These are phyloP conservation scores for Phengaris alcon DNA, from an alignment of 2,888 invertebrate genomes.

Conservation along the genomic window DNA sequence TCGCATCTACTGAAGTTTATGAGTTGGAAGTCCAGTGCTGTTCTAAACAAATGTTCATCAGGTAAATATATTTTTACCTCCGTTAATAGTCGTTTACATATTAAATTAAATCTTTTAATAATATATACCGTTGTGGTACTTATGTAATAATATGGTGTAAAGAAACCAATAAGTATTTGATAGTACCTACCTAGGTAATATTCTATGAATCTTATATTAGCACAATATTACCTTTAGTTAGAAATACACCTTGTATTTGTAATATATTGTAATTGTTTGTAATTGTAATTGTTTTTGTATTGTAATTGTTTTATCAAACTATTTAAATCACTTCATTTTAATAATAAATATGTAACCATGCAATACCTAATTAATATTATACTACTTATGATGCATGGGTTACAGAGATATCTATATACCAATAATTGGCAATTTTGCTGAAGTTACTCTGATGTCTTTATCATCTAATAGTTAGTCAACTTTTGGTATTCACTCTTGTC, in stretches of 20 bases:
- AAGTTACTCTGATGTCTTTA: slow-evolving; percentile 12
- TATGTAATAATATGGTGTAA: background rate
- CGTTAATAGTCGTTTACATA: background rate
- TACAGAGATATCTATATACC: background rate
- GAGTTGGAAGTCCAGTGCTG: slow-evolving; percentile 79
- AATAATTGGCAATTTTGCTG: background rate
- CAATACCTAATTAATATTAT: background rate
- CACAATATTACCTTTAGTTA: too few species aligned
- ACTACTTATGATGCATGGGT: background rate
- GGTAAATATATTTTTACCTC: background rate
- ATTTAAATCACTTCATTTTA: too few species aligned
- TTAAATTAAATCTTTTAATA: background rate
- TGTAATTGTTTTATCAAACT: too few species aligned
- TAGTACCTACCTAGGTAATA: too few species aligned
- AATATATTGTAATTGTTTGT: too few species aligned
- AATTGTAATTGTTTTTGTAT: too few species aligned
- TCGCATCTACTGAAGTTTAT: slow-evolving; percentile 83
- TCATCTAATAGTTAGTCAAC: slow-evolving; percentile 7
- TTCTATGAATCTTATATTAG: too few species aligned
- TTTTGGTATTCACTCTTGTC: background rate
- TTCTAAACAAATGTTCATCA: slow-evolving; percentile 79
- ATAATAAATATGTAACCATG: too few species aligned
- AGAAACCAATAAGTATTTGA: background rate
- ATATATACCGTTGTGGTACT: background rate
- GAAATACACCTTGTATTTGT: too few species aligned